Conservation (phyloP, 2,888 invertebrate species). For the Drosophila peninsularis region DNA sequence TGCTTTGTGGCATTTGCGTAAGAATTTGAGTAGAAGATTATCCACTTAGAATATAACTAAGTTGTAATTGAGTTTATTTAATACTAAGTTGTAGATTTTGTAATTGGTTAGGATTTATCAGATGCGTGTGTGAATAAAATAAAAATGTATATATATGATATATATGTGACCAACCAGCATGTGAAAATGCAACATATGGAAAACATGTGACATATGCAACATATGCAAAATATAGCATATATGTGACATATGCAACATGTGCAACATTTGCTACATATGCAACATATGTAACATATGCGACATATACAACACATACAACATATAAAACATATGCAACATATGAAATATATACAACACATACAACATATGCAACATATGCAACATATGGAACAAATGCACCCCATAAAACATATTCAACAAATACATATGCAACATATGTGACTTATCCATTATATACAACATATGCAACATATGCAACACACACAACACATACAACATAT, state of each 20-base stretch:
- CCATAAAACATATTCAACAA: background rate
- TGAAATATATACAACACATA: background rate
- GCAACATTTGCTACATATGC: background rate
- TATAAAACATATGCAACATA: too few species aligned
- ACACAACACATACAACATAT: too few species aligned
- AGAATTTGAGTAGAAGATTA: background rate
- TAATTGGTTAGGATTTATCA: background rate
- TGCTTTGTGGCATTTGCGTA: background rate
- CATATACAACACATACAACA: background rate
- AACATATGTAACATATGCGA: background rate
- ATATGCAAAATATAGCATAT: background rate
- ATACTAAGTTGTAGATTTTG: background rate
- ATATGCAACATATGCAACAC: background rate
- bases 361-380: background rate
- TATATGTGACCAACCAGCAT: background rate
- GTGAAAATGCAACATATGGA: background rate
- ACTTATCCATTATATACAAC: background rate
- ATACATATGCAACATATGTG: background rate
- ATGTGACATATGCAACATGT: background rate
- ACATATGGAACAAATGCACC: background rate
- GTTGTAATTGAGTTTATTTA: background rate
- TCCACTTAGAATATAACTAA: background rate
- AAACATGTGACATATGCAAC: background rate
- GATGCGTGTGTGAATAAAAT: background rate
- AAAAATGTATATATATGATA: background rate